Base-by-base conservation (phyloP, 2,888 invertebrate genomes). In the Pyrocoelia pectoralis region DNA sequence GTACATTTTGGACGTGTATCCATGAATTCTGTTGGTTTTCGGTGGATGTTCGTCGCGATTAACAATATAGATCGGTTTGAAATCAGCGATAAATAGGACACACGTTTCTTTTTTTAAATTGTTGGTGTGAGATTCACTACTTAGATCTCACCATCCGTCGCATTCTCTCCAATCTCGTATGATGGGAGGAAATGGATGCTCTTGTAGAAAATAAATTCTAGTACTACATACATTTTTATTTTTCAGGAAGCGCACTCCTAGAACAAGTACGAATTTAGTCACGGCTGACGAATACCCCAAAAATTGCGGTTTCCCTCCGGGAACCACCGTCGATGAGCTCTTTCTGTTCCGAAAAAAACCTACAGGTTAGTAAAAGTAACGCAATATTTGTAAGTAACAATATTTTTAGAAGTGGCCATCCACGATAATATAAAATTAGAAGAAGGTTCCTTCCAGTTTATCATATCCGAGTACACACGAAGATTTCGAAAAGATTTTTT, bases 271-370 rank as follows among this genome's bases (percentile, higher is more conserved):
- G 48, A 70, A 73, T 46, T 65, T 73, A 68, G 68, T 70, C 54
- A 73, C 74, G 73, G 72, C 68, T 49, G 68, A 65, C 9, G 14
- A 51, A 41, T 52, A 61, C 8, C 40, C 18, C 24, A 68, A 67
- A 67, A 61, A 72, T 57, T 67, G 69, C 71, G 79, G 80, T 56
- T 81, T 84, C 67, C 80, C 83, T 65, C 84, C 84, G 24, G 82
- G 83, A 17, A 74, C 82, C 49, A 84, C 84, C n/a, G 85, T 85
- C 43, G 85, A 85, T 72, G 83, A 85, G 68, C 75, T 85, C 51
- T 80, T 80, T 48, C 79, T 81, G 58, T 84, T 83, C 72, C 80
- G 85, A 28, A 81, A 82, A 70, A 79, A 80, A 59, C 79, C 81
- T 17, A 79, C 80, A 64, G 80, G 81, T n/a, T n/a, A n/a, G n/a